Evolutionary conservation across 2,113 vertebrate genomes (phyloP).

Genomic region (Calypte anna): DNA sequence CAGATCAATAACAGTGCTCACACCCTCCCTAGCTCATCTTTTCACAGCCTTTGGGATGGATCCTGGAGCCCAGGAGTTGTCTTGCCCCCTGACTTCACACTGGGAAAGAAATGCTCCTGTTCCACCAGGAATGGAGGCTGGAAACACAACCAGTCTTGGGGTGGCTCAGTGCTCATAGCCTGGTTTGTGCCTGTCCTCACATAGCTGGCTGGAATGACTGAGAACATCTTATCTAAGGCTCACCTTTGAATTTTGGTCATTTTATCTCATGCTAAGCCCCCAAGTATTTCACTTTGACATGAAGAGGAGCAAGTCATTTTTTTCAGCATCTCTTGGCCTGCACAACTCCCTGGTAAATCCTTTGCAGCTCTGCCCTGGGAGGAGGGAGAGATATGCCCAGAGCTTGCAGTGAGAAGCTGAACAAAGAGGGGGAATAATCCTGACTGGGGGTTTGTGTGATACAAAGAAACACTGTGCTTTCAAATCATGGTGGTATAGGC

Average conservation of each 20-base stretch:
- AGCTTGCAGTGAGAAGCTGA: neutral
- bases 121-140: neutral
- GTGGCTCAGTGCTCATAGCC: neutral
- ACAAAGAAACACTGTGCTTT: neutral
- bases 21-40: neutral
- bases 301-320: neutral
- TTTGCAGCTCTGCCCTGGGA: neutral
- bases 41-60: neutral
- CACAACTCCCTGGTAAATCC: neutral
- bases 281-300: neutral
- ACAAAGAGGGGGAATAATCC: neutral
- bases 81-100: rapidly evolving
- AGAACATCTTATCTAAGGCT: neutral
- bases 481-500: neutral
- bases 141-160: rapidly evolving
- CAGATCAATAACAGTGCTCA: neutral
- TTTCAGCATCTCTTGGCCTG: neutral
- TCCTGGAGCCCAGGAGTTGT: neutral
- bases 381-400: neutral
- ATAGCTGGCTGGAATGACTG: neutral
- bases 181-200: neutral
- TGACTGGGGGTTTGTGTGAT: neutral
- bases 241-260: neutral
- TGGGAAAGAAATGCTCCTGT: neutral
- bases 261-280: neutral